Conservation (phyloP, 2,113 vertebrate genomes). For the Melanerpes aurifrons region DNA sequence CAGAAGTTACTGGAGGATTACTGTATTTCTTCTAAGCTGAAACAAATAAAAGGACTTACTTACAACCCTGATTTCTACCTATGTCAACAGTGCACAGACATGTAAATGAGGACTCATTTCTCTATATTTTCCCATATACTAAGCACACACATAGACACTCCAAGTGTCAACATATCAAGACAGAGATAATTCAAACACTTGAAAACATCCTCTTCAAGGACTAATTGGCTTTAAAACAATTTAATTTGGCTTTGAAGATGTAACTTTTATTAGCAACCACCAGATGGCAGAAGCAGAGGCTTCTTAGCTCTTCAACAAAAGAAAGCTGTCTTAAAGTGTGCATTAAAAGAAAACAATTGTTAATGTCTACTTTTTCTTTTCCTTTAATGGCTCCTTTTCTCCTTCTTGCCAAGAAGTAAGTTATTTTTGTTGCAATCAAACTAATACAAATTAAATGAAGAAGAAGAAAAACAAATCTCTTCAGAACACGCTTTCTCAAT, state of each 20-base stretch:
- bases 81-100: slow-evolving; percentile 22
- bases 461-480: background rate
- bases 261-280: slow-evolving; percentile 67
- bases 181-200: slow-evolving; percentile 51
- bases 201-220: slow-evolving; percentile 43
- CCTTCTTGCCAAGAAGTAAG: background rate
- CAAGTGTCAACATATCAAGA: slow-evolving; percentile 63
- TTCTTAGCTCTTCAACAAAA: slow-evolving; percentile 61
- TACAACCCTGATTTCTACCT: background rate
- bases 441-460: background rate
- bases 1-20: slow-evolving; percentile 19
- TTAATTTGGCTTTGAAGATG: slow-evolving; percentile 55
- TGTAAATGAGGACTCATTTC: slow-evolving; percentile 37
- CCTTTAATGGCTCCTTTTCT: background rate
- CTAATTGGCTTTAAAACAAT: slow-evolving; percentile 63
- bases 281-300: slow-evolving; percentile 80
- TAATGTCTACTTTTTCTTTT: slow-evolving; percentile 27
- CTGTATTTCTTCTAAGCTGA: slow-evolving; percentile 13
- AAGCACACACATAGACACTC: slow-evolving; percentile 44
- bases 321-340: background rate
- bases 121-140: slow-evolving; percentile 22
- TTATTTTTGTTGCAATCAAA: background rate
- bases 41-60: slow-evolving; percentile 22
- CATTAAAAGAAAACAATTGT: background rate
- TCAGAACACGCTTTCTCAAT: background rate